Conservation (phyloP, 2,113 vertebrate species). For the Hydrochoerus hydrochaeris region DNA sequence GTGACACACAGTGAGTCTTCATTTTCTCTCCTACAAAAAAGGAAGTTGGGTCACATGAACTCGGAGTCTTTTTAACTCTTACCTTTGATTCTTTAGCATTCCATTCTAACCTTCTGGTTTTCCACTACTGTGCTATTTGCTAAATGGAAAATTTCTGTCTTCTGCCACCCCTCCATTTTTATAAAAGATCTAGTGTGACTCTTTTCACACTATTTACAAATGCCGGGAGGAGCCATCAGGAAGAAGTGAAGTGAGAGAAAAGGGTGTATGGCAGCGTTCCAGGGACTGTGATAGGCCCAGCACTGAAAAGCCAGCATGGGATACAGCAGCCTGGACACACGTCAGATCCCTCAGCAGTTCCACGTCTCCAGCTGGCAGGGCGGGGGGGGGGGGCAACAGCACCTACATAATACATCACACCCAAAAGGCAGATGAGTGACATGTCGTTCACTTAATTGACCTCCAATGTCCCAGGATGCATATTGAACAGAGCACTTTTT, state of each 20-base stretch:
- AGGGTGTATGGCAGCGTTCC: background rate
- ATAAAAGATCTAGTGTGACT: background rate
- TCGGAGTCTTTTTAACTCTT: background rate
- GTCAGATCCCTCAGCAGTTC: background rate
- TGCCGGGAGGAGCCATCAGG: background rate
- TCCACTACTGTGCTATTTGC: background rate
- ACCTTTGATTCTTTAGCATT: background rate
- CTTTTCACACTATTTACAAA: background rate
- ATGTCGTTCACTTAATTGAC: slow-evolving; percentile 1
- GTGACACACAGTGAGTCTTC: background rate
- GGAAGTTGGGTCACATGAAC: background rate
- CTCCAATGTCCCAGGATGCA: background rate
- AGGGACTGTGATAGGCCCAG: background rate
- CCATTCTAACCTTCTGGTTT: background rate
- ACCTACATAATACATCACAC: background rate
- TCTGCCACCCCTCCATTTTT: background rate
- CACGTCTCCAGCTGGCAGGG: background rate
- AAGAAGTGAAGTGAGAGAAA: background rate
- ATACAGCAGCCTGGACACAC: background rate
- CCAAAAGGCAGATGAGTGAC: background rate
- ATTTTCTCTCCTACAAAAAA: background rate
- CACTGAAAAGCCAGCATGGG: background rate
- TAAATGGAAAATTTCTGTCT: background rate
- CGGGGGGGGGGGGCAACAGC: background rate
- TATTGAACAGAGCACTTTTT: background rate